phyloP scores from a whole-genome alignment of 2,888 invertebrate genomes.

The Latheticus oryzae region DNA sequence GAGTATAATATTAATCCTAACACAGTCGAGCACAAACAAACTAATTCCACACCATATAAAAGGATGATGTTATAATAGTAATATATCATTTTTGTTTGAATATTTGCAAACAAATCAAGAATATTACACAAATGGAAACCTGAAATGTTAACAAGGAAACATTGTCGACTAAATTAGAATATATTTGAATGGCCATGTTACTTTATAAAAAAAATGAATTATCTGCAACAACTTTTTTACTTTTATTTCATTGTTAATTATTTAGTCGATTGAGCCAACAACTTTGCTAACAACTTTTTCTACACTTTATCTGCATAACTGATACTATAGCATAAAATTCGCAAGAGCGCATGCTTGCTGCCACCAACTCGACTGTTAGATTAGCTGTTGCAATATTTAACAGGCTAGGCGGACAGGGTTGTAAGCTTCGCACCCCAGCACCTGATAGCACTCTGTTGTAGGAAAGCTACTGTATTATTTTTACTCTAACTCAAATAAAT shows the following conservation, averaged over 20 bases:
- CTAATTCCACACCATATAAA: slow-evolving; percentile 41
- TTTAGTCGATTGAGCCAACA: slow-evolving; percentile 45
- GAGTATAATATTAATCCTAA: slow-evolving; percentile 46
- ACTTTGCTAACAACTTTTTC: slow-evolving; percentile 47
- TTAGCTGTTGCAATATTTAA: slow-evolving; percentile 64
- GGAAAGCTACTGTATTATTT: slow-evolving; percentile 41
- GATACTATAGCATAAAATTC: slow-evolving; percentile 49
- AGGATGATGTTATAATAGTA: slow-evolving; percentile 40
- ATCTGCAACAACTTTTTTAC: slow-evolving; percentile 1
- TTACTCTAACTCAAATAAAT: slow-evolving; percentile 44
- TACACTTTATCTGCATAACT: slow-evolving; percentile 55
- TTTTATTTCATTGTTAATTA: slow-evolving; percentile 4
- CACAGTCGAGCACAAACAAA: slow-evolving; percentile 40
- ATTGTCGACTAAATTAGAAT: slow-evolving; percentile 39
- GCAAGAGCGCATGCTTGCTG: slow-evolving; percentile 54
- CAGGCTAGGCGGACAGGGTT: slow-evolving; percentile 55
- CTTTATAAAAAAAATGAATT: too few species aligned
- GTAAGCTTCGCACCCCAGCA: slow-evolving; percentile 51
- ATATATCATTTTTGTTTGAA: slow-evolving; percentile 39
- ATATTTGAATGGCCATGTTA: slow-evolving; percentile 31
- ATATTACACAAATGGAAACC: slow-evolving; percentile 35
- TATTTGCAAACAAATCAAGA: slow-evolving; percentile 42
- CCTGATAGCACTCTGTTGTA: slow-evolving; percentile 47
- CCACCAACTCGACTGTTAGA: slow-evolving; percentile 57
- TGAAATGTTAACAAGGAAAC: slow-evolving; percentile 33